Percentiles rank a stretch among this genome's conserved stretches.
Conservation (phyloP, 2,113 vertebrate genomes). For the Emydocephalus ijimae region DNA sequence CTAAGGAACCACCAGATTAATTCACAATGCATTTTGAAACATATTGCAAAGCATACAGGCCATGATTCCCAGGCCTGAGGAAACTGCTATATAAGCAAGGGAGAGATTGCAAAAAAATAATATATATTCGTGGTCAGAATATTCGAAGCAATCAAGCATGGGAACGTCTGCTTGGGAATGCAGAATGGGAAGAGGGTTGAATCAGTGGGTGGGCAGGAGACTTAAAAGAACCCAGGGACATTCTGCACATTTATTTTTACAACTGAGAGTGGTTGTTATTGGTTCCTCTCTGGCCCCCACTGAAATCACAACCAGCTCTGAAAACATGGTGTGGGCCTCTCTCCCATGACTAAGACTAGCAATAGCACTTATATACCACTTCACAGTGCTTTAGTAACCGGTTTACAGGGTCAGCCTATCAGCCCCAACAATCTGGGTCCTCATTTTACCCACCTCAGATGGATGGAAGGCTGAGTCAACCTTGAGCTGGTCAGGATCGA, state of each 20-base stretch:
- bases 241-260: neutral
- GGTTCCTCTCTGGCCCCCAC: neutral
- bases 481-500: too few relatives aligned
- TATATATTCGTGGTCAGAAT: neutral
- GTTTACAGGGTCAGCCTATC: too few relatives aligned
- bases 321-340: neutral
- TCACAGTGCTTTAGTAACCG: too few relatives aligned
- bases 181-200: neutral
- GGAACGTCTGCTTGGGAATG: neutral
- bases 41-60: neutral
- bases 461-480: too few relatives aligned
- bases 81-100: neutral
- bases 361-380: too few relatives aligned
- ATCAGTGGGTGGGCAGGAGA: neutral
- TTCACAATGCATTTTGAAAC: neutral
- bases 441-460: too few relatives aligned
- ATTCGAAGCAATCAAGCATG: neutral
- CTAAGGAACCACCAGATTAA: neutral
- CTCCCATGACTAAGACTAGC: neutral
- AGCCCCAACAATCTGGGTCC: too few relatives aligned
- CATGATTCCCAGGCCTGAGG: neutral
- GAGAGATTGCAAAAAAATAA: neutral
- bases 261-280: neutral
- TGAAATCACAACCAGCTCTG: neutral
- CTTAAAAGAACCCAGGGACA: neutral